Percentiles rank a stretch among this genome's conserved stretches.
These are phyloP conservation scores for Malaclemys terrapin DNA, from an alignment of 2,113 vertebrate genomes.

Conservation along the genomic window DNA sequence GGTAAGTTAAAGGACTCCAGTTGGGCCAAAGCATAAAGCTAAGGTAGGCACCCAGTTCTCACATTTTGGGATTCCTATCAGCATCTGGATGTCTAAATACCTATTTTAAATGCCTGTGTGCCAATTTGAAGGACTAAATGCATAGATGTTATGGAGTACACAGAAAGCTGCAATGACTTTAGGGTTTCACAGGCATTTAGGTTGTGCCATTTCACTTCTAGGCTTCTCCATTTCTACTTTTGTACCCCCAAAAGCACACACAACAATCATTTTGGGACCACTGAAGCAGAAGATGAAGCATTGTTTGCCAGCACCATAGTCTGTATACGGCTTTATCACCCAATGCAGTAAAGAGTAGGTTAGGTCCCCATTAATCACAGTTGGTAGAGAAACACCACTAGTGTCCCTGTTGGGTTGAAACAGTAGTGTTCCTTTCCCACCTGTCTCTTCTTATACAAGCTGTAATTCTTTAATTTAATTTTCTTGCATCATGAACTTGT, in stretches of 20 bases:
- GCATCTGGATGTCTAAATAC: not conserved
- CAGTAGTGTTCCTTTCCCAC: not conserved
- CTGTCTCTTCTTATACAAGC: not conserved
- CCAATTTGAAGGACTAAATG: not conserved
- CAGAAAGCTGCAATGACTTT: not conserved
- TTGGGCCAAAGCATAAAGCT: not conserved
- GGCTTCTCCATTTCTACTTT: not conserved
- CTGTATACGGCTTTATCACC: rapidly evolving
- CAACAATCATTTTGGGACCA: not conserved
- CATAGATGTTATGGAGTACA: not conserved
- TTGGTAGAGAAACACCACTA: not conserved
- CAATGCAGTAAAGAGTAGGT: not conserved
- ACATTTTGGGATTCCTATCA: not conserved
- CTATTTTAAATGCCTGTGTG: not conserved
- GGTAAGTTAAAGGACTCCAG: not conserved
- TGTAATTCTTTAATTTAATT: not conserved
- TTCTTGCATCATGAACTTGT: not conserved
- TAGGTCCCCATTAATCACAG: not conserved
- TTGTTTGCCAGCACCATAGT: not conserved
- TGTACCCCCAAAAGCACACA: not conserved
- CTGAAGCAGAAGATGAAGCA: rapidly evolving
- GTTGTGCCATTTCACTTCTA: not conserved
- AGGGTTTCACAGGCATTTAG: not conserved
- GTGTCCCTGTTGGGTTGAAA: rapidly evolving
- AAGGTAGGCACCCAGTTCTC: not conserved